phyloP scores from a whole-genome alignment of 2,797 vertebrate genomes.

The Hypotaenidia okinawae region DNA sequence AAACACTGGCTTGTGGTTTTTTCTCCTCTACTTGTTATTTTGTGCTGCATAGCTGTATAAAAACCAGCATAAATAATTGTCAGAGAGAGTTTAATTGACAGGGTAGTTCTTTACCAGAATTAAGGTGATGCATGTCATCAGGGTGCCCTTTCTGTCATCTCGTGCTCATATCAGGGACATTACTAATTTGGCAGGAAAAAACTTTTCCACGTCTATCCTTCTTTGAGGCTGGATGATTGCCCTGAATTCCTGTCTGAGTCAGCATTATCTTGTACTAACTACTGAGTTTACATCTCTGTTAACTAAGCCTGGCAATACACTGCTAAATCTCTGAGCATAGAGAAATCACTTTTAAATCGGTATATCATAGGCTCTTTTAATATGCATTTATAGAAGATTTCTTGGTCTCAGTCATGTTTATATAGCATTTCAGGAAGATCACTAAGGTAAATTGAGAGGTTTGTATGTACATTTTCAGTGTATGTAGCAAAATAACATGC shows the following conservation, averaged over 20 bases:
- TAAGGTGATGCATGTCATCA: background rate
- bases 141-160: slow-evolving; percentile 39
- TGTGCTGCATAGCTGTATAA: background rate
- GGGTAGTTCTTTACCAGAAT: background rate
- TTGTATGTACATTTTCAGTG: background rate
- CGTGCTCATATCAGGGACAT: slow-evolving; percentile 5
- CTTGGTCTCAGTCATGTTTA: background rate
- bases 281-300: slow-evolving; percentile 38
- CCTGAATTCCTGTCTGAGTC: slow-evolving; percentile 39
- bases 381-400: background rate
- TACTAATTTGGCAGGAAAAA: slow-evolving; percentile 55
- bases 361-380: background rate
- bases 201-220: slow-evolving; percentile 33
- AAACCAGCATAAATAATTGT: slow-evolving; percentile 24
- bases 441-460: background rate
- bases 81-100: background rate
- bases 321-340: background rate
- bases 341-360: background rate
- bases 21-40: background rate
- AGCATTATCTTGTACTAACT: slow-evolving; percentile 22
- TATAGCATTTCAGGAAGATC: background rate
- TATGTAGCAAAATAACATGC: background rate
- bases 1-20: background rate
- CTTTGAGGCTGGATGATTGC: slow-evolving; percentile 31
- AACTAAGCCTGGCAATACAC: slow-evolving; percentile 5